A percentile compares a stretch with the other conserved stretches of the same genome.
phyloP scores from a whole-genome alignment of 2,797 vertebrate genomes.

The Garrulus glandarius region DNA sequence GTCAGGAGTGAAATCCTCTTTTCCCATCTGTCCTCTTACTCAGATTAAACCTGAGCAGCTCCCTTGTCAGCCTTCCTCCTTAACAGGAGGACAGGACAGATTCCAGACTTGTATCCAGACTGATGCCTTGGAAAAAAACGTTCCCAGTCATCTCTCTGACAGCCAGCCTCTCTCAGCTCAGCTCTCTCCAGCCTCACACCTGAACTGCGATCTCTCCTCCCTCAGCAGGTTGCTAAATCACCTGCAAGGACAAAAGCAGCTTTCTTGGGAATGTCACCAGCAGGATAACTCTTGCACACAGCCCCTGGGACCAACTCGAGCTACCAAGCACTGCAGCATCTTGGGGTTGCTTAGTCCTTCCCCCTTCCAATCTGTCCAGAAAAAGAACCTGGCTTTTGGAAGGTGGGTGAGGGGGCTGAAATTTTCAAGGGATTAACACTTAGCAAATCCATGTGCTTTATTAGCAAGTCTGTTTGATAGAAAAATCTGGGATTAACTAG shows the following conservation, averaged over 20 bases:
- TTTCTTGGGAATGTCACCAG: not conserved
- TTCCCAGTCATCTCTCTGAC: not conserved
- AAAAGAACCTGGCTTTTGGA: not conserved
- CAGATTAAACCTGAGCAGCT: not conserved
- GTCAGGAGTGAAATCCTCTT: not conserved
- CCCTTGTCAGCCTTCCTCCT: not conserved
- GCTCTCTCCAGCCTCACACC: not conserved
- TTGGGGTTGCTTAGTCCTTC: not conserved
- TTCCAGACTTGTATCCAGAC: not conserved
- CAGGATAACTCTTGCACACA: not conserved
- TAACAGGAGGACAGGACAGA: not conserved
- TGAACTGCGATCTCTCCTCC: not conserved
- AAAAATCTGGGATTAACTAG: conserved; percentile 35
- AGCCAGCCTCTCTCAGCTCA: not conserved
- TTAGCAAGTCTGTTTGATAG: not conserved
- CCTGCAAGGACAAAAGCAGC: not conserved
- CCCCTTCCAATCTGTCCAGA: not conserved
- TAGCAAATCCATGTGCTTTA: not conserved
- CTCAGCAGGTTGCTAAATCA: not conserved
- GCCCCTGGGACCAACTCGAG: not conserved
- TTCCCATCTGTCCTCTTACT: not conserved
- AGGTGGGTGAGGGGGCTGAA: not conserved
- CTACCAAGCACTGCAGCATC: not conserved
- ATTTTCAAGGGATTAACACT: not conserved
- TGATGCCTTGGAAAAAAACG: not conserved